These are phyloP conservation scores for Danionella dracula DNA, from an alignment of 2,797 vertebrate genomes.

Conservation along the genomic window DNA sequence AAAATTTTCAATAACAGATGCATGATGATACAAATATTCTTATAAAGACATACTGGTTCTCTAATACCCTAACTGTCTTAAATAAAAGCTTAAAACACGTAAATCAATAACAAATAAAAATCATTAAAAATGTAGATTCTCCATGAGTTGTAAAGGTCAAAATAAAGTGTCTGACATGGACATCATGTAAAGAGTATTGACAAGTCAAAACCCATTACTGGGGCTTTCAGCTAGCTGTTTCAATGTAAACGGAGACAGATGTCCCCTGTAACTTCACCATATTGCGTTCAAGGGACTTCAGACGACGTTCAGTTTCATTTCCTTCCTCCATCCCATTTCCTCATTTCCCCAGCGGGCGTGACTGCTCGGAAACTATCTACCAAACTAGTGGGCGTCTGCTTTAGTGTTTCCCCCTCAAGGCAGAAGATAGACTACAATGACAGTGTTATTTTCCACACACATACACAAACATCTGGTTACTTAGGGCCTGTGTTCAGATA, in stretches of 20 bases:
- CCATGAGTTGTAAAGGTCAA: too few species aligned
- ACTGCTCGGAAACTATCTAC: constrained; percentile 31
- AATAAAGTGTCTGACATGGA: too few species aligned
- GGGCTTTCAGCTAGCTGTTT: too few species aligned
- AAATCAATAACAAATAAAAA: too few species aligned
- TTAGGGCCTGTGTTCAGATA: background rate
- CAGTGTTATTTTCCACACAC: background rate
- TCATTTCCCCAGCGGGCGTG: constrained; percentile 60
- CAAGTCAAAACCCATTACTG: too few species aligned
- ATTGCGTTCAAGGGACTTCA: constrained; percentile 18
- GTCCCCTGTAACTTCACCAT: constrained; percentile 4
- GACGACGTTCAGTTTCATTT: constrained; percentile 65
- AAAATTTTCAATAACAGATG: too few species aligned
- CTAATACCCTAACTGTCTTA: too few species aligned
- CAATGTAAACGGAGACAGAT: background rate
- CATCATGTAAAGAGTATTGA: too few species aligned
- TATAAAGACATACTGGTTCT: too few species aligned
- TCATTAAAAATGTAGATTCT: too few species aligned
- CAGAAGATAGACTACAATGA: background rate
- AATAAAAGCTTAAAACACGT: too few species aligned
- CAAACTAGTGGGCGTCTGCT: background rate
- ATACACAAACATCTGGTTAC: background rate
- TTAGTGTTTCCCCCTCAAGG: constrained; percentile 11
- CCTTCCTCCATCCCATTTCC: constrained; percentile 74
- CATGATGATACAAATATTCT: too few species aligned